Conservation (phyloP, 2,113 vertebrate genomes). For the Glareola pratincola region DNA sequence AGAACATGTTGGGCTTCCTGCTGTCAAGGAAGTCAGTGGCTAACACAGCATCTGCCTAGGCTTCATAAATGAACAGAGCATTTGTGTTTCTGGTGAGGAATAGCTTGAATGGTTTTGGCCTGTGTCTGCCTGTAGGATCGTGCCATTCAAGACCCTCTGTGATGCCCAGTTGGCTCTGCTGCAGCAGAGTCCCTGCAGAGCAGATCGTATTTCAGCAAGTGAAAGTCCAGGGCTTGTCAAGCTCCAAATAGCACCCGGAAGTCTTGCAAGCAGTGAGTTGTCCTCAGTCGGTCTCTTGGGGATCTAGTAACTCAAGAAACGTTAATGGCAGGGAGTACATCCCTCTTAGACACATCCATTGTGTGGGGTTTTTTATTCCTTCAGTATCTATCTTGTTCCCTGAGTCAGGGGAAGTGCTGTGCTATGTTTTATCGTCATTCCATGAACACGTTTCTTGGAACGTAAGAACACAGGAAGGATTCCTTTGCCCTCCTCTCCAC, state of each 20-base stretch:
- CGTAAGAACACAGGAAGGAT: not conserved
- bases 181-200: not conserved
- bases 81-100: not conserved
- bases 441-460: not conserved
- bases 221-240: not conserved
- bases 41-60: not conserved
- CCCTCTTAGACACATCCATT: not conserved
- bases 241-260: not conserved
- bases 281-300: not conserved
- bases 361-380: not conserved
- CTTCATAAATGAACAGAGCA: not conserved
- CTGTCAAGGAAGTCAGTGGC: not conserved
- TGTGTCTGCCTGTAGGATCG: accelerated
- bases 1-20: not conserved
- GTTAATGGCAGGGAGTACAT: not conserved
- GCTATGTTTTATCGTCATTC: not conserved
- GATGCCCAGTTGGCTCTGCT: not conserved
- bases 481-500: not conserved
- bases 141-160: not conserved
- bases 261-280: not conserved
- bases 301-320: not conserved
- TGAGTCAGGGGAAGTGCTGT: not conserved
- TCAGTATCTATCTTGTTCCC: not conserved
- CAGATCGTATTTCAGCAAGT: not conserved
- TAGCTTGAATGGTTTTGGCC: not conserved